Conservation (phyloP, 2,797 vertebrate genomes). For the Petrocephalus sullivani region DNA sequence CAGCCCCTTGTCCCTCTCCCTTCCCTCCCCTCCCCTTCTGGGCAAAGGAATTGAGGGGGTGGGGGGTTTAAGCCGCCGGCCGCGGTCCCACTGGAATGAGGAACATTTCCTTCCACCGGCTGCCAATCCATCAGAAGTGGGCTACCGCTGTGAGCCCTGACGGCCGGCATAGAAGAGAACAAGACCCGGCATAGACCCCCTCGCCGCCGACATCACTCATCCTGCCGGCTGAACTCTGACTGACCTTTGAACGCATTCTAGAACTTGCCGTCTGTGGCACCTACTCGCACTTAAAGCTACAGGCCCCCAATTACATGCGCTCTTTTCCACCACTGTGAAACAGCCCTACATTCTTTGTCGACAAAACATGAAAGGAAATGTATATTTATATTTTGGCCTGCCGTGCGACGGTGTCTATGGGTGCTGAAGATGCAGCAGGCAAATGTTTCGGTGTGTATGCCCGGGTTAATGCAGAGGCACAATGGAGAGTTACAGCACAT, state of each 20-base stretch:
- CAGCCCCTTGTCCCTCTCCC: conserved; percentile 33
- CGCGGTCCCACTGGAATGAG: conserved; percentile 60
- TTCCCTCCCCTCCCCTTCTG: conserved; percentile 44
- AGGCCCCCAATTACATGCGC: conserved; percentile 24
- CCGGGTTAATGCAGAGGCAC: not conserved
- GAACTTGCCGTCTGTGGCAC: conserved; percentile 67
- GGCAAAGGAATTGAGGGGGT: conserved; percentile 46
- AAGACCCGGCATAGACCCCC: conserved; percentile 77
- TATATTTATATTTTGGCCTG: not conserved
- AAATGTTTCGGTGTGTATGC: not conserved
- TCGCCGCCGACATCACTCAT: conserved; percentile 81
- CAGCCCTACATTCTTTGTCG: not conserved
- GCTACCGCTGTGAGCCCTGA: conserved; percentile 84
- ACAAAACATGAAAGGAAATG: not conserved
- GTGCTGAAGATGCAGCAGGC: not conserved
- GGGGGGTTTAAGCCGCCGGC: conserved; percentile 43
- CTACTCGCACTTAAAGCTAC: conserved; percentile 55
- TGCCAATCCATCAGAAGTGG: conserved; percentile 95
- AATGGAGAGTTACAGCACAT: no score
- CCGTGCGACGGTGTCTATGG: not conserved
- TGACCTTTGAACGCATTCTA: conserved; percentile 76
- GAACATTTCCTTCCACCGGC: conserved; percentile 84
- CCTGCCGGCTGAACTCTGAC: conserved; percentile 77
- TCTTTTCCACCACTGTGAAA: not conserved
- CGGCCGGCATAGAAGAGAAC: conserved; percentile 75